Evolutionary conservation across 2,888 invertebrate species (phyloP), one percentile per base, ranked within the genome.

Genomic region (Gnatocerus cornutus): DNA sequence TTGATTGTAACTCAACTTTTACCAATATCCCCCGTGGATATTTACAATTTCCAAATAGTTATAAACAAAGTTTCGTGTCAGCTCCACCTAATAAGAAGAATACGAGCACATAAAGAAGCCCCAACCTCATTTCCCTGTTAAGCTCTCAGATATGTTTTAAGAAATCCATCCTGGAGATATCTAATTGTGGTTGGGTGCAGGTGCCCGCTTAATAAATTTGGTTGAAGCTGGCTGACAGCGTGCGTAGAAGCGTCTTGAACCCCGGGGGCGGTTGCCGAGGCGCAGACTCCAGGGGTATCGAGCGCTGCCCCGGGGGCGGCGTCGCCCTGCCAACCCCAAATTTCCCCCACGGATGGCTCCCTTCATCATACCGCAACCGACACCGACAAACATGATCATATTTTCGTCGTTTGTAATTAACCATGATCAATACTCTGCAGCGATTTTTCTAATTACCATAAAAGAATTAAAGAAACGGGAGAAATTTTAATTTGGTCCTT

Each of bases 301-400:
- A 82, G 76, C 81, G 81, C 78, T 75, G 78, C 79, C 79, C 79
- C 75, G 72, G 77, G 79, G 81, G 80, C 79, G 79, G 78, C 76
- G 80, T 81, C 82, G 78, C 79, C 79, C 80, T 80, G 80, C 80
- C 81, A 80, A 80, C 81, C 78, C 79, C 73, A 70, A 70, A 73
- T 73, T 75, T 75, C 74, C 77, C 78, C 76, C 75, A 75, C 73
- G 71, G 72, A 67, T 71, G 63, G 59, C 69, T 65, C 64, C 63
- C 69, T 63, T 65, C 56, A 65, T 52, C 66, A 59, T 59, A 69
- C 69, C 65, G 61, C 64, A 70, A 66, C 70, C 67, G 70, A 67
- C 70, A 67, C 70, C 67, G 70, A 56, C 70, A 71, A 67, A 70
- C 66, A 61, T 58, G 70, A 68, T 68, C 68, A 68, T 56, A 68